Evolutionary conservation across 2,797 vertebrate genomes (phyloP), one percentile per base, ranked within the genome.

Genomic region (Girardinus metallicus): DNA sequence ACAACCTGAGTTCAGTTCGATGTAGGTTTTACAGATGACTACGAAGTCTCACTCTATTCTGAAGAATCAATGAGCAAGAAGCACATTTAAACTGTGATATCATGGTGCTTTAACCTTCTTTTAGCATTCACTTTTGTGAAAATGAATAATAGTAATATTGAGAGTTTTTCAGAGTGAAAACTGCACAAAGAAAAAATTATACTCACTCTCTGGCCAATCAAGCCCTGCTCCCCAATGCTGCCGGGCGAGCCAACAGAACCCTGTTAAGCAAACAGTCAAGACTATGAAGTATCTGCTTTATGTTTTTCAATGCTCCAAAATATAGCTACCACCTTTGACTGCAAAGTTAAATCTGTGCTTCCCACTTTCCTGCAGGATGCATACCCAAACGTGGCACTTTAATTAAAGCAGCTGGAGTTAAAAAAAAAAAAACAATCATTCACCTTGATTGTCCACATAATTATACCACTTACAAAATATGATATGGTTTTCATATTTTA

Each of bases 161-260:
- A 43, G 21, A n/a, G 23, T n/a, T 70, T n/a, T 10, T 15, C 23
- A 44, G 26, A 44, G 21, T 71, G 13, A 44, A 71, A 71, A 46
- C 41, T 55, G 26, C 5, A 76, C 5, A 62, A 43, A 74, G 39
- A 77, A 51, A 64, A 78, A 15, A 31, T 23, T 11, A 71, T 74
- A 92, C 94, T 86, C 85, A 96, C 96, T 86, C 95, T 93, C 75
- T 90, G 87, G 78, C 96, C 96, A 71, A 86, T 92, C 78, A 95
- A 72, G 77, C 95, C 96, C 78, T 87, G 91, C 89, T 96, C 95
- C 15, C 96, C 96, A 0, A 77, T 47, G 86, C 78, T 89, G 23
- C 96, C 96, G 29, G 77, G 13, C 11, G 79, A 77, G 83, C 96
- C 96, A 9, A 74, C 4, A 39, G 57, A 82, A 29, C 96, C 96